These are phyloP conservation scores for Drosophila koepferae DNA, from an alignment of 2,888 invertebrate species.

Conservation along the genomic window DNA sequence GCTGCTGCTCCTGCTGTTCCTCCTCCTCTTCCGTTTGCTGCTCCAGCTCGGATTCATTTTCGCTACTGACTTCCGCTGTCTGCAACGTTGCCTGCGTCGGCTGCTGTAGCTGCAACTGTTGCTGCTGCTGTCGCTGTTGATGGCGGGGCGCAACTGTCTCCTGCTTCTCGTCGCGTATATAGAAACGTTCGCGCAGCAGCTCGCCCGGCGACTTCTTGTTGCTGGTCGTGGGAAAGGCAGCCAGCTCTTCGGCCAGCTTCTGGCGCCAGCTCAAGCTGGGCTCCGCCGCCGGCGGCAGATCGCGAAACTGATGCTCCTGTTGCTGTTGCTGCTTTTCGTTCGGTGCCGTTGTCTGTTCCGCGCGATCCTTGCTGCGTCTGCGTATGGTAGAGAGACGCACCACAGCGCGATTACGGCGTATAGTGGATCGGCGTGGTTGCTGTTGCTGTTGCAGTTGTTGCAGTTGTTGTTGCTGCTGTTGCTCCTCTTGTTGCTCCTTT, in stretches of 20 bases:
- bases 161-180: constrained; percentile 86
- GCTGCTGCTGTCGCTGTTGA: constrained; percentile 4
- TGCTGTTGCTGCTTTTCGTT: constrained; percentile 4
- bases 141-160: constrained; percentile 23
- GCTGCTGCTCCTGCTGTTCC: constrained; percentile 27
- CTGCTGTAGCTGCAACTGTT: constrained; percentile 5
- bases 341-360: constrained; percentile 22
- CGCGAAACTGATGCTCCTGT: constrained; percentile 61
- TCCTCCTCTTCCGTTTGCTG: constrained; percentile 17
- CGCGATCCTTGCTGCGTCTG: constrained; percentile 76
- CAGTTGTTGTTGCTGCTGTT: constrained; percentile 51
- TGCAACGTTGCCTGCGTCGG: constrained; percentile 10
- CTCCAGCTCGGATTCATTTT: constrained; percentile 47
- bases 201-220: constrained; percentile 90
- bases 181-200: constrained; percentile 89
- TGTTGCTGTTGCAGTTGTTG: constrained; percentile 46
- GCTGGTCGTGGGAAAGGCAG: constrained; percentile 68
- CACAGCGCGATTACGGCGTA: constrained; percentile 90
- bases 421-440: constrained; percentile 87
- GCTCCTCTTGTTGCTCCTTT: constrained; percentile 57
- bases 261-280: constrained; percentile 87
- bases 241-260: constrained; percentile 87
- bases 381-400: constrained; percentile 90
- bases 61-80: constrained; percentile 16
- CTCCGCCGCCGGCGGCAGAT: constrained; percentile 85